A percentile compares a stretch with the other conserved stretches of the same genome.
Conservation (phyloP, 2,797 vertebrate genomes). For the Typhlichthys subterraneus region DNA sequence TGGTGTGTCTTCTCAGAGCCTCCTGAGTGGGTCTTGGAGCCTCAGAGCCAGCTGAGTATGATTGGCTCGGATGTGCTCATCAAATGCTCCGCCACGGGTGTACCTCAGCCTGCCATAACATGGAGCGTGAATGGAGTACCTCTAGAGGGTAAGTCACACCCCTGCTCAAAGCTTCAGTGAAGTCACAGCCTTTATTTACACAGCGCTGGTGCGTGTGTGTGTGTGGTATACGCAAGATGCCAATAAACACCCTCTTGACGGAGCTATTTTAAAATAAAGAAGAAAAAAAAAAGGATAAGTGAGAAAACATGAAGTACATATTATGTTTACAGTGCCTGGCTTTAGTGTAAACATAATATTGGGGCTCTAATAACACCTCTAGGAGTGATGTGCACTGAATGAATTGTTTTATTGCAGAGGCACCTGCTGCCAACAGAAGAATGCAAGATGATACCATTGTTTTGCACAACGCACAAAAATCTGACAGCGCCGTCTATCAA, state of each 20-base stretch:
- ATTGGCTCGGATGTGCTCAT: slow-evolving; percentile 82
- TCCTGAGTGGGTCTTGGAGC: slow-evolving; percentile 86
- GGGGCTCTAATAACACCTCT: not conserved
- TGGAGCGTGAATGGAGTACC: slow-evolving; percentile 88
- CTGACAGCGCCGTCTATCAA: slow-evolving; percentile 91
- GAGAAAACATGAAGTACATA: not conserved
- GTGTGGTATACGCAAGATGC: too few relatives aligned
- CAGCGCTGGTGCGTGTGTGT: not conserved
- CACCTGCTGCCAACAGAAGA: slow-evolving; percentile 63
- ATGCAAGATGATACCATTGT: slow-evolving; percentile 63
- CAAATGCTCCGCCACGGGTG: slow-evolving; percentile 85
- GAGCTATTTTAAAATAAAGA: not conserved
- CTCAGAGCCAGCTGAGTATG: slow-evolving; percentile 82
- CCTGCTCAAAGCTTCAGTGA: not conserved
- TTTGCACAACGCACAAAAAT: slow-evolving; percentile 77
- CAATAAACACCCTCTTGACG: too few relatives aligned
- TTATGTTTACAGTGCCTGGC: not conserved
- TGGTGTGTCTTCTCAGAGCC: slow-evolving; percentile 77
- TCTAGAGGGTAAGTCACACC: slow-evolving; percentile 78
- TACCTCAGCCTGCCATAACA: slow-evolving; percentile 79
- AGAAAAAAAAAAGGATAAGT: not conserved
- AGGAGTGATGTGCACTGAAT: not conserved
- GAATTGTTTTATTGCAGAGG: slow-evolving; percentile 53
- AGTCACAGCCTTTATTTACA: not conserved
- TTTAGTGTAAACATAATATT: slow-evolving; percentile 1